Percentiles rank a stretch among this genome's conserved stretches.
phyloP scores from a whole-genome alignment of 2,888 invertebrate genomes.

The Celastrina argiolus region DNA sequence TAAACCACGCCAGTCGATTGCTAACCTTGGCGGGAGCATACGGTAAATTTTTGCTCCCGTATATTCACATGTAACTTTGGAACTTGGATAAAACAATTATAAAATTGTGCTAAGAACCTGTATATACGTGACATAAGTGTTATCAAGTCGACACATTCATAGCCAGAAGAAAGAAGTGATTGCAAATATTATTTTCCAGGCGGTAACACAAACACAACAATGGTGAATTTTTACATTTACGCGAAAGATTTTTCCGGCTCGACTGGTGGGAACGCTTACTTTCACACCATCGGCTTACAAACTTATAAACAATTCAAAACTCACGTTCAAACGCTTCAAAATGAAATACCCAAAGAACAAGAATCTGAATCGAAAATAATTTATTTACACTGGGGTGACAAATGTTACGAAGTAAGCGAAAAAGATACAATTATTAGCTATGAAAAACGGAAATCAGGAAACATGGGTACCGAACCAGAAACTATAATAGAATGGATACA shows the following conservation, averaged over 20 bases:
- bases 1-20: not conserved
- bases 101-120: not conserved
- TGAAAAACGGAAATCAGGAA: not conserved
- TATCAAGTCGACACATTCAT: not conserved
- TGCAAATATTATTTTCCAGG: not conserved
- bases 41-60: not conserved
- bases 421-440: conserved; percentile 28
- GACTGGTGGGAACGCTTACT: conserved; percentile 31
- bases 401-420: conserved; percentile 39
- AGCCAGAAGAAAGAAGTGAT: not conserved
- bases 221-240: conserved; percentile 37
- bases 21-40: not conserved
- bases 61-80: not conserved
- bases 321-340: conserved; percentile 35
- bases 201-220: conserved; percentile 23
- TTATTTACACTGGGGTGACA: conserved; percentile 41
- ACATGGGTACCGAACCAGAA: conserved; percentile 31
- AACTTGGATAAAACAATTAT: not conserved
- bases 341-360: conserved; percentile 28
- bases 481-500: conserved; percentile 31
- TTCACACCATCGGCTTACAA: conserved; percentile 37
- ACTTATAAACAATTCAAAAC: conserved; percentile 37
- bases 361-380: conserved; percentile 35
- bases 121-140: not conserved
- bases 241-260: conserved; percentile 41